phyloP scores from a whole-genome alignment of 2,113 vertebrate species.

The Malurus cyaneus region DNA sequence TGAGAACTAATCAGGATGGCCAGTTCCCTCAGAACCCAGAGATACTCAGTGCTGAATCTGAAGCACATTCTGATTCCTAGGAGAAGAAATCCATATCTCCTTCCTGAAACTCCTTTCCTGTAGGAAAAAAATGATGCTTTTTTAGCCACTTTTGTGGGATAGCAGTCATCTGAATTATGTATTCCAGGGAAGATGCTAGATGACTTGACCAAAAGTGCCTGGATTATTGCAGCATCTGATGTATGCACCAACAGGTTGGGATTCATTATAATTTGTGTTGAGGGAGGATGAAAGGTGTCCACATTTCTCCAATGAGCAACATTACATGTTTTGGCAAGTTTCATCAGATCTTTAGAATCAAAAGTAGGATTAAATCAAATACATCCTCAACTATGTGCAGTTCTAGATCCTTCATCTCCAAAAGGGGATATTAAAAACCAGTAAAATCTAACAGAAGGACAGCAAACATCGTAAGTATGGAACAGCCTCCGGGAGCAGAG shows the following conservation, averaged over 20 bases:
- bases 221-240: neutral
- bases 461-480: neutral
- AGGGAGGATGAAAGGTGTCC: neutral
- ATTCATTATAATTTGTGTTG: neutral
- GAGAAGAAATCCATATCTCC: neutral
- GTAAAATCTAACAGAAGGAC: neutral
- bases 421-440: neutral
- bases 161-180: neutral
- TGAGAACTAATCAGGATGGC: neutral
- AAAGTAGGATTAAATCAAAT: neutral
- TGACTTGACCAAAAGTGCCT: neutral
- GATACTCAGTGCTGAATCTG: neutral
- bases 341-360: neutral
- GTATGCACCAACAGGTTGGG: neutral
- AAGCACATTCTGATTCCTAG: neutral
- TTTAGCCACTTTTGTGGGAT: neutral
- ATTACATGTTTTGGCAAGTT: neutral
- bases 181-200: neutral
- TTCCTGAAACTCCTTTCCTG: neutral
- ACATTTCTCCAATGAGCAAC: neutral
- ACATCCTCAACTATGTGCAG: neutral
- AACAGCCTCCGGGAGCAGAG: neutral
- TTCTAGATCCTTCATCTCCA: neutral
- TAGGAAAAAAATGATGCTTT: rapidly evolving
- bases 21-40: neutral